A percentile compares a stretch with the other conserved stretches of the same genome.
These are phyloP conservation scores for Dicyrtoma fusca DNA, from an alignment of 2,888 invertebrate species.

Conservation along the genomic window DNA sequence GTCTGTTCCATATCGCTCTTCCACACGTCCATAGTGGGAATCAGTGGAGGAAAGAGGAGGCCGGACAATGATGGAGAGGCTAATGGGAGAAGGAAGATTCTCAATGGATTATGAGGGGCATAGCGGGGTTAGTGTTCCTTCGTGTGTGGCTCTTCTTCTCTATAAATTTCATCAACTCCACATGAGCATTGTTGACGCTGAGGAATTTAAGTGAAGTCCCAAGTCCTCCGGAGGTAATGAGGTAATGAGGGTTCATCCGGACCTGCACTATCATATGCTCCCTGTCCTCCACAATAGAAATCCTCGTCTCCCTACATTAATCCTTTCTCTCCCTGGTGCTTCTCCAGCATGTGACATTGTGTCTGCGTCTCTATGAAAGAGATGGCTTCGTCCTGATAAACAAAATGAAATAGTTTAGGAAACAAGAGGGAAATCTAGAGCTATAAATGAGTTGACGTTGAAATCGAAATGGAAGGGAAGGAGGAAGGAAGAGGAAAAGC, in stretches of 20 bases:
- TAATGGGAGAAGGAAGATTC: constrained; percentile 38
- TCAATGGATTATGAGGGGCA: constrained; percentile 21
- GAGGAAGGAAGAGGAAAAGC: constrained; percentile 8
- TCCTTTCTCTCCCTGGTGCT: too few relatives aligned
- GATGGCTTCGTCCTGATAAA: background rate
- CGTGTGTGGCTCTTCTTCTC: too few relatives aligned
- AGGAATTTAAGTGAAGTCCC: too few relatives aligned
- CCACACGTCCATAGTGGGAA: background rate
- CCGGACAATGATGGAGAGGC: constrained; percentile 21
- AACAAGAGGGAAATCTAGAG: background rate
- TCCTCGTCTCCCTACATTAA: too few relatives aligned
- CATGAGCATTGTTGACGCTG: constrained; percentile 10
- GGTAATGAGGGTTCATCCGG: background rate
- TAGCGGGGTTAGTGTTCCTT: constrained; percentile 1
- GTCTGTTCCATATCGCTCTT: too few relatives aligned
- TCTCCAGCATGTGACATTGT: too few relatives aligned
- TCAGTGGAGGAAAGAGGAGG: constrained; percentile 8
- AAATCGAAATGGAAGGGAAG: constrained; percentile 1
- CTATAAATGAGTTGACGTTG: constrained; percentile 4
- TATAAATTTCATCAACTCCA: background rate
- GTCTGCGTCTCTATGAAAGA: too few relatives aligned
- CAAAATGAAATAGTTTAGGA: background rate
- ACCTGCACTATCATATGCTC: too few relatives aligned
- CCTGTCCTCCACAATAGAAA: too few relatives aligned
- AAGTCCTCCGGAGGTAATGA: constrained; percentile 1